Evolutionary conservation across 2,797 vertebrate genomes (phyloP), one percentile per base, ranked within the genome.

Genomic region (Nannoperca obscura): DNA sequence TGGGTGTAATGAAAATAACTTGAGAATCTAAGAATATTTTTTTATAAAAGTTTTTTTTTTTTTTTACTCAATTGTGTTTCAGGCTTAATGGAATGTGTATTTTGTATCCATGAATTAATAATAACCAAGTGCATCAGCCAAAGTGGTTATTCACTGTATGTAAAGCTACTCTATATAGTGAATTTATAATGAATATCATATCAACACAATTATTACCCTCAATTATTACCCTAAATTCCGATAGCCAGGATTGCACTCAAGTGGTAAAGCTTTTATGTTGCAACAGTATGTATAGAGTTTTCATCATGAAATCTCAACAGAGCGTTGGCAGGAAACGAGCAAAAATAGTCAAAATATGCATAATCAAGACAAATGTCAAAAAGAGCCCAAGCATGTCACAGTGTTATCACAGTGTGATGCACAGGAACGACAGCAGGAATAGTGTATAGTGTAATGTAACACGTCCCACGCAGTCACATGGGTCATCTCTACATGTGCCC

Each of bases 311-410:
- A 58, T 76, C 44, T 82, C 57, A 50, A 42, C 15, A 0, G 24
- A 69, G 70, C 27, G 2, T 22, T 19, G n/a, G 58, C 57, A 62
- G 57, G 65, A 76, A 82, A 83, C 70, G 62, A 82, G 61, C 67
- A 17, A 70, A 81, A 84, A 78, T 46, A 42, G 59, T 82, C 74
- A 77, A 80, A 71, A 85, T 85, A 88, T 91, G 86, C 76, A 77
- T 83, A 83, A 84, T 90, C 80, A 88, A 84, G 71, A 78, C 55
- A 86, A 90, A 90, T 86, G 88, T 89, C 71, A 78, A 83, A 85
- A 83, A 63, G 76, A 83, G 52, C 69, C 68, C 47, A 57, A 76
- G 72, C 78, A 65, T 74, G 78, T 85, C 81, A 87, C 75, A 62
- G 63, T 22, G 74, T 86, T 86, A 79, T 84, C 81, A 74, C 85